A percentile compares a stretch with the other conserved stretches of the same genome.
Evolutionary conservation across 1,140 invertebrate genomes (phyloP).

Genomic region (Trichoplusia ni): DNA sequence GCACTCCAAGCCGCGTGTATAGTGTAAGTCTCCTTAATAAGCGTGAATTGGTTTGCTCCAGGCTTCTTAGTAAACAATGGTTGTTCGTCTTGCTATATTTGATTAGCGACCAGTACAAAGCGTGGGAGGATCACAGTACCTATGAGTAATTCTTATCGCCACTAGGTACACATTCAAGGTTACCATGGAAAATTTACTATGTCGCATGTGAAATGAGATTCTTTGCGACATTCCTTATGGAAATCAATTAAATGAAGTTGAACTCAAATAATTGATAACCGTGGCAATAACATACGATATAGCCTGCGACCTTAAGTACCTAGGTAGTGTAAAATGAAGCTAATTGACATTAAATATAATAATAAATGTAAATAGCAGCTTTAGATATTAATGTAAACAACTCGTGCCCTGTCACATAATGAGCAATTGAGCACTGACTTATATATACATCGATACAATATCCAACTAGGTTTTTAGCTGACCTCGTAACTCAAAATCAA

Average conservation of each 20-base stretch:
- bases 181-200: constrained; percentile 45
- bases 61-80: constrained; percentile 45
- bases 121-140: constrained; percentile 47
- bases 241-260: background rate
- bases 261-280: too few species aligned
- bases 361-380: too few species aligned
- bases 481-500: constrained; percentile 6
- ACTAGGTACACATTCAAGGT: constrained; percentile 51
- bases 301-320: too few species aligned
- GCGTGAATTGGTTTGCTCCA: background rate
- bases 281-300: too few species aligned
- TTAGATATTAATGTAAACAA: too few species aligned
- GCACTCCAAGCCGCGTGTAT: background rate
- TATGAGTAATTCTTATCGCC: constrained; percentile 72
- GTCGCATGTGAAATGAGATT: background rate
- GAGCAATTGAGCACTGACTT: too few species aligned
- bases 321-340: too few species aligned
- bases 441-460: too few species aligned
- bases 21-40: background rate
- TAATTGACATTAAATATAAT: too few species aligned
- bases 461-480: too few species aligned
- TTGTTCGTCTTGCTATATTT: constrained; percentile 35
- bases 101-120: constrained; percentile 48
- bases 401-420: too few species aligned
- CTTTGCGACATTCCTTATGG: background rate